A percentile compares a stretch with the other conserved stretches of the same genome.
These are phyloP conservation scores for Dipodomys merriami DNA, from an alignment of 2,113 vertebrate genomes.

Conservation along the genomic window DNA sequence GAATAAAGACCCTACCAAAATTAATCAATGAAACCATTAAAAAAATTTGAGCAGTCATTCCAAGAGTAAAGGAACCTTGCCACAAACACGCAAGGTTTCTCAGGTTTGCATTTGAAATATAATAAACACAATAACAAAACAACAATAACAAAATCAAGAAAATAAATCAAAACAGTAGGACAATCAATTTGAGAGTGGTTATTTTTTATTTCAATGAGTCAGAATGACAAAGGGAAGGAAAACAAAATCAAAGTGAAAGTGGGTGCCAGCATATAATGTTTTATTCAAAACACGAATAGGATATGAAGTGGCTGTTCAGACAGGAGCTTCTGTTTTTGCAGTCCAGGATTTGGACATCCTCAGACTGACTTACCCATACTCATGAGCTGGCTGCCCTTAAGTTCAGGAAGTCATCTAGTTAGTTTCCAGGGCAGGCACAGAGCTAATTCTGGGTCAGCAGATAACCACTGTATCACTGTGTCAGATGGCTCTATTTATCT, in stretches of 20 bases:
- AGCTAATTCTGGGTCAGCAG: background rate
- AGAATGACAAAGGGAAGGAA: background rate
- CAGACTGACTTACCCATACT: too few relatives aligned
- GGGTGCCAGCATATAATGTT: background rate
- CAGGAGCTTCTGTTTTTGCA: background rate
- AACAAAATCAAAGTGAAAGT: background rate
- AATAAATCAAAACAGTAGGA: background rate
- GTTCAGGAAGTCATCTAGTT: background rate
- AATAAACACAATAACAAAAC: background rate
- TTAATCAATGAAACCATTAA: too few relatives aligned
- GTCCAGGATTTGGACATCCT: background rate
- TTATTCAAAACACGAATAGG: background rate
- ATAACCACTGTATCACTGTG: background rate
- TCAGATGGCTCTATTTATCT: background rate
- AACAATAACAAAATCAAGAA: slow-evolving; percentile 5
- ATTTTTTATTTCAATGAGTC: background rate
- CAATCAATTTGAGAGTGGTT: background rate
- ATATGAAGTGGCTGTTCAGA: background rate
- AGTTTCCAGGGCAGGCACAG: background rate
- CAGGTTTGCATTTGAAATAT: background rate
- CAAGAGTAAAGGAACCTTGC: background rate
- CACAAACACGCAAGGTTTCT: background rate
- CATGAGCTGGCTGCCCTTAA: background rate
- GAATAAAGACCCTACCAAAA: background rate
- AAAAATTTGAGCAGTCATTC: background rate